phyloP scores from a whole-genome alignment of 2,113 vertebrate genomes.

The Nycticorax nycticorax region DNA sequence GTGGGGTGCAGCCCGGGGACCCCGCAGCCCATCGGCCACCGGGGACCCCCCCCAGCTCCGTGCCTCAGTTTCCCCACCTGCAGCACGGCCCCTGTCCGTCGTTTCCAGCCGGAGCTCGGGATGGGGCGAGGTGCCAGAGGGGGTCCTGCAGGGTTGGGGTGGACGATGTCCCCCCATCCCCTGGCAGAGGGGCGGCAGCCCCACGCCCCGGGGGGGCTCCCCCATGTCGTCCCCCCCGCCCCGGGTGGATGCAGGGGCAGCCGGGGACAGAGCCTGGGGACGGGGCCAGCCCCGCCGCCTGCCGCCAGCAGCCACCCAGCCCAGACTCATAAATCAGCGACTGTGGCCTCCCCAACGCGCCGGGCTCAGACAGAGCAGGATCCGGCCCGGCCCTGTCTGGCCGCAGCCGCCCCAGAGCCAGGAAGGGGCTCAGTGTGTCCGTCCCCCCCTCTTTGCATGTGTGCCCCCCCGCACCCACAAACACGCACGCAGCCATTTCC shows the following conservation, averaged over 20 bases:
- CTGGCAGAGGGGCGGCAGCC: not conserved
- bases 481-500: not conserved
- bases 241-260: not conserved
- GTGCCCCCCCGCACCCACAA: not conserved
- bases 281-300: not conserved
- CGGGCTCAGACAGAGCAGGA: not conserved
- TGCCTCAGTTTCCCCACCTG: not conserved
- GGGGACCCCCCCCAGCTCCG: too few species aligned
- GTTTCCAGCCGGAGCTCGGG: too few species aligned
- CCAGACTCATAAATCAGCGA: not conserved
- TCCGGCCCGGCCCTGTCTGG: not conserved
- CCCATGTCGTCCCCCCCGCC: not conserved
- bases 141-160: not conserved
- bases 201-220: not conserved
- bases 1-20: not conserved
- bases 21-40: not conserved
- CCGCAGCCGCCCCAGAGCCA: not conserved
- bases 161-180: not conserved
- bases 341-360: not conserved
- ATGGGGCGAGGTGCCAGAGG: not conserved
- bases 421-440: not conserved
- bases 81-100: not conserved
- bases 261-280: not conserved
- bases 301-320: not conserved
- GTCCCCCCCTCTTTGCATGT: too few species aligned